Percentiles rank a stretch among this genome's conserved stretches.
These are phyloP conservation scores for Anarrhichthys ocellatus DNA, from an alignment of 2,113 vertebrate genomes.

Conservation along the genomic window DNA sequence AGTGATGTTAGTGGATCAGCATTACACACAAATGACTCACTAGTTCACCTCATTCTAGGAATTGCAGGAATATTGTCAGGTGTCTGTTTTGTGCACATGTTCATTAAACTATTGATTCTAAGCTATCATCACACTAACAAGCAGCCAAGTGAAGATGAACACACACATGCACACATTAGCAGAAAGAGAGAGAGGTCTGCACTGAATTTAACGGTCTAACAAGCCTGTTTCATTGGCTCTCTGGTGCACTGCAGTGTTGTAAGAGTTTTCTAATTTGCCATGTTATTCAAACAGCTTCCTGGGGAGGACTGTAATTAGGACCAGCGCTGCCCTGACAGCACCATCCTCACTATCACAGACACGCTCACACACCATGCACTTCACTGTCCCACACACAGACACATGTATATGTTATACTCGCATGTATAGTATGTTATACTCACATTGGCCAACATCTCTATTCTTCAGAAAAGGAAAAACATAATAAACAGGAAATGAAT, in stretches of 20 bases:
- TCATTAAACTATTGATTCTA: slow-evolving; percentile 37
- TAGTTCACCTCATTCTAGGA: slow-evolving; percentile 41
- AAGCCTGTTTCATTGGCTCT: slow-evolving; percentile 3
- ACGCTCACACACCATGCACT: background rate
- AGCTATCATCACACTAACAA: slow-evolving; percentile 55
- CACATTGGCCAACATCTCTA: too few species aligned
- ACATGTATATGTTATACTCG: background rate
- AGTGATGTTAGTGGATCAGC: slow-evolving; percentile 26
- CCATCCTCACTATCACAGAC: background rate
- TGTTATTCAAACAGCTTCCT: slow-evolving; percentile 41
- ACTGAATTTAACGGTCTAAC: slow-evolving; percentile 26
- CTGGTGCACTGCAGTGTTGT: slow-evolving; percentile 40
- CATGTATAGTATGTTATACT: background rate
- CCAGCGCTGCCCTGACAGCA: background rate
- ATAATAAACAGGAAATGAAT: background rate
- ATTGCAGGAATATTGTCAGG: slow-evolving; percentile 52
- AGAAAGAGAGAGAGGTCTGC: slow-evolving; percentile 8
- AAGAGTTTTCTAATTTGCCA: slow-evolving; percentile 25
- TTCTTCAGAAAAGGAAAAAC: background rate
- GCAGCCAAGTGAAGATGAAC: slow-evolving; percentile 21
- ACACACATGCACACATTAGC: background rate
- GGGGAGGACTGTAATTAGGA: slow-evolving; percentile 45
- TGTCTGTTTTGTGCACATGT: slow-evolving; percentile 21
- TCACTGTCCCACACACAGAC: background rate
- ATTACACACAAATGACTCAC: slow-evolving; percentile 52